These are phyloP conservation scores for Drosophila setosimentum DNA, from an alignment of 2,888 invertebrate species.

Conservation along the genomic window DNA sequence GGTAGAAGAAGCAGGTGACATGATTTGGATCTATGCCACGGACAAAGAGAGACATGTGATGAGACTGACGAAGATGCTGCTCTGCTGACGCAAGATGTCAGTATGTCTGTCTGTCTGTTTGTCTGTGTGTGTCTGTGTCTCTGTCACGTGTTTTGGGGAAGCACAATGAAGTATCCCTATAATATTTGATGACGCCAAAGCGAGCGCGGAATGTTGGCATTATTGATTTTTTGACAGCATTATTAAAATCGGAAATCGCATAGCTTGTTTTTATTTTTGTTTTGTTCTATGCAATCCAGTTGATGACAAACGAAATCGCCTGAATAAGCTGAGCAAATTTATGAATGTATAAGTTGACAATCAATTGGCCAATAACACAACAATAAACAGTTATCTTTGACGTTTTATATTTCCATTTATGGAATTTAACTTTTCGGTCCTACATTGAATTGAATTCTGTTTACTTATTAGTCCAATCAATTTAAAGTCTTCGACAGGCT, in stretches of 20 bases:
- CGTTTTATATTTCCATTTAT: too few species aligned
- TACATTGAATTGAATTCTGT: not conserved
- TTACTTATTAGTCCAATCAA: not conserved
- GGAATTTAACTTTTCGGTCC: too few species aligned
- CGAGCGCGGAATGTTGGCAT: slow-evolving; percentile 38
- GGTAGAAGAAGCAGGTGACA: not conserved
- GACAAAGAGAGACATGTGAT: slow-evolving; percentile 11
- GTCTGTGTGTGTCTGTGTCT: too few species aligned
- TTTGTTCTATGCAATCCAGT: slow-evolving; percentile 9
- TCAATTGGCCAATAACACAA: not conserved
- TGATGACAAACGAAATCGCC: not conserved
- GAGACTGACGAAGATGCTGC: slow-evolving; percentile 13
- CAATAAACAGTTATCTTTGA: not conserved
- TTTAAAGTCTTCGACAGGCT: not conserved
- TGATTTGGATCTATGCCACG: slow-evolving; percentile 45
- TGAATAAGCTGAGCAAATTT: too few species aligned
- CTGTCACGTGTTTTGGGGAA: not conserved
- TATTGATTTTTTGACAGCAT: too few species aligned
- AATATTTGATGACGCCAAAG: slow-evolving; percentile 30
- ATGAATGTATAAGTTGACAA: not conserved
- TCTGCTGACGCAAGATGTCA: slow-evolving; percentile 25
- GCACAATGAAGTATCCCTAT: not conserved
- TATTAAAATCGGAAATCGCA: too few species aligned
- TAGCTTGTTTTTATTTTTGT: too few species aligned
- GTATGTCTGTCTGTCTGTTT: not conserved